phyloP scores from a whole-genome alignment of 2,797 vertebrate species.

The Mustela erminea region DNA sequence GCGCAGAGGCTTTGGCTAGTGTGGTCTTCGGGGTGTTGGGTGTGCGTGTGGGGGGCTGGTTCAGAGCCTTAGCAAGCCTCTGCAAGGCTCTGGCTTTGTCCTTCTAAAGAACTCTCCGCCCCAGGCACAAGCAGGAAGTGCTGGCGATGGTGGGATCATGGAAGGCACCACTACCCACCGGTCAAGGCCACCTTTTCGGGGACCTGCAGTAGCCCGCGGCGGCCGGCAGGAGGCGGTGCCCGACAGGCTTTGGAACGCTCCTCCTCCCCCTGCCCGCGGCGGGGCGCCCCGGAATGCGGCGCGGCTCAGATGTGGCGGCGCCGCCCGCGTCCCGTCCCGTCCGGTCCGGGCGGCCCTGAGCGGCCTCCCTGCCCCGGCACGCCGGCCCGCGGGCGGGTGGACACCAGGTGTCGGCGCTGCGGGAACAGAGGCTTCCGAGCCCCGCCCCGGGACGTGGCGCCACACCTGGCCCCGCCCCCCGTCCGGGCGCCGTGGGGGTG shows the following conservation, averaged over 20 bases:
- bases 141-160: not conserved
- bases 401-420: conserved; percentile 33
- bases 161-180: not conserved
- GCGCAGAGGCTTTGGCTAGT: not conserved
- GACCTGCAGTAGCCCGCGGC: not conserved
- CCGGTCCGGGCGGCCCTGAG: conserved; percentile 44
- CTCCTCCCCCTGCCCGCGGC: not conserved
- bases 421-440: conserved; percentile 21
- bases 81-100: not conserved
- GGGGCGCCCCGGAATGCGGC: conserved; percentile 65
- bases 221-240: conserved; percentile 48
- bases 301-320: conserved; percentile 77
- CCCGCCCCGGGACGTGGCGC: conserved; percentile 39
- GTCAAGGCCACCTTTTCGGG: accelerated
- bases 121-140: not conserved
- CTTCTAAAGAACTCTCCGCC: not conserved
- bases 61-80: not conserved
- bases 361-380: conserved; percentile 68
- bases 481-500: not conserved
- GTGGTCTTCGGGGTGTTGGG: too few species aligned
- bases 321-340: conserved; percentile 68
- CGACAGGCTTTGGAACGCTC: not conserved
- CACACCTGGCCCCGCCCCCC: not conserved
- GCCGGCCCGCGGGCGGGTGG: conserved; percentile 27
- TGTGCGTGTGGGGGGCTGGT: not conserved